These are phyloP conservation scores for Caenorhabditis latens DNA, from an alignment of 1,140 invertebrate genomes.

Conservation along the genomic window DNA sequence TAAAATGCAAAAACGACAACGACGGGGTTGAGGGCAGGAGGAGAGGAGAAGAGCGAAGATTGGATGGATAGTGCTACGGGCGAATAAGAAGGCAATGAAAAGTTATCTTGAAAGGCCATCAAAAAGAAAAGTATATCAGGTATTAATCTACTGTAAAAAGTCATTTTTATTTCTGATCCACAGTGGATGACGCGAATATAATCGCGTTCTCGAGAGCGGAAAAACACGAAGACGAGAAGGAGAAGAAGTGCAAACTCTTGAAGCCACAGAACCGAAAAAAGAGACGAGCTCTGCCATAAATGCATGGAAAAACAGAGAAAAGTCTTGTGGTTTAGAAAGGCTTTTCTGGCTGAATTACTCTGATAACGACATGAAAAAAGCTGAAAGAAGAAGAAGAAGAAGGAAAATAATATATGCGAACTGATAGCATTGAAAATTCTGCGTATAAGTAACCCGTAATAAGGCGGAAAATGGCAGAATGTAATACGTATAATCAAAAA, in stretches of 20 bases:
- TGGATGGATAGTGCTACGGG: background rate
- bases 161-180: no score
- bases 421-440: no score
- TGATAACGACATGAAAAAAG: constrained; percentile 23
- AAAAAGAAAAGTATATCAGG: no score
- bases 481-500: background rate
- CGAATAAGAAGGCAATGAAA: background rate
- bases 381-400: background rate
- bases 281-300: background rate
- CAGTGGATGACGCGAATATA: background rate
- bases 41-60: constrained; percentile 19
- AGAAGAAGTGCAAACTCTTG: constrained; percentile 8
- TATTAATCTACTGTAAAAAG: no score
- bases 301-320: constrained; percentile 42
- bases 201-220: no score
- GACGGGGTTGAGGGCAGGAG: background rate
- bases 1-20: background rate
- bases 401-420: background rate
- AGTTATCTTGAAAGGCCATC: background rate
- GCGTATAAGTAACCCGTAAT: no score
- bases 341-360: background rate
- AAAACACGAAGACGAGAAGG: constrained; percentile 29
- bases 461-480: no score
- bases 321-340: background rate
- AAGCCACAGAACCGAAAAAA: background rate